A percentile compares a stretch with the other conserved stretches of the same genome.
These are phyloP conservation scores for Drosophila formosana DNA, from an alignment of 2,888 invertebrate species.

Conservation along the genomic window DNA sequence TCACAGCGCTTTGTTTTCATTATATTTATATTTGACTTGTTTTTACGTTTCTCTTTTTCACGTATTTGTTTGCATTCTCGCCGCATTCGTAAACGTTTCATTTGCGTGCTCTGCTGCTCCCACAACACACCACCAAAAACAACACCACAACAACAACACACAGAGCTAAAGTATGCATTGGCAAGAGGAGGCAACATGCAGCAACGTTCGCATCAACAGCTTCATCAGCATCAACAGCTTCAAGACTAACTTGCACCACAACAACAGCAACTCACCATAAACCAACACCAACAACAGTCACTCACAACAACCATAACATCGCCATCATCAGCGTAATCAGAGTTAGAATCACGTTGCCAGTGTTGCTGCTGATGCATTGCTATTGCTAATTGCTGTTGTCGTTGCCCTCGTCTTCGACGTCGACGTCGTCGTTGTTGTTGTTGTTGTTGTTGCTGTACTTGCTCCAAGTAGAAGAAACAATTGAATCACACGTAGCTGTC, in stretches of 20 bases:
- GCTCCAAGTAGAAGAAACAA: slow-evolving; percentile 4
- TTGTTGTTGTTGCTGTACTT: neutral
- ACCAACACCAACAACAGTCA: slow-evolving; percentile 4
- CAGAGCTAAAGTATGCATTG: slow-evolving; percentile 50
- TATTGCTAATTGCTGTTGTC: slow-evolving; percentile 2
- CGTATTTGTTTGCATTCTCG: slow-evolving; percentile 60
- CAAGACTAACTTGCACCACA: slow-evolving; percentile 22
- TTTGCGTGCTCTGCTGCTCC: slow-evolving; percentile 38
- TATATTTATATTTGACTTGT: slow-evolving; percentile 42
- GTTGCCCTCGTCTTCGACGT: neutral
- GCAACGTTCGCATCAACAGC: slow-evolving; percentile 2
- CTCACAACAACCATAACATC: slow-evolving; percentile 21
- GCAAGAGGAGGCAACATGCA: slow-evolving; percentile 53
- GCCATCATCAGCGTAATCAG: slow-evolving; percentile 6
- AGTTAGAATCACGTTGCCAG: slow-evolving; percentile 7
- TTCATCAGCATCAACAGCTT: slow-evolving; percentile 13
- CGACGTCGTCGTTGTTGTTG: neutral
- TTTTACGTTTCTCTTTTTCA: slow-evolving; percentile 55
- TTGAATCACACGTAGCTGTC: slow-evolving; percentile 14
- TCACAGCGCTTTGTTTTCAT: slow-evolving; percentile 47
- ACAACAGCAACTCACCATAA: slow-evolving; percentile 13
- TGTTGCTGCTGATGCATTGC: slow-evolving; percentile 30
- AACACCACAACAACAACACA: slow-evolving; percentile 22
- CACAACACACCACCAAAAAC: slow-evolving; percentile 26
- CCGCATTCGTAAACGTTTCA: slow-evolving; percentile 61